These are phyloP conservation scores for Heliconius cydno DNA, from an alignment of 2,888 invertebrate species.

Conservation along the genomic window DNA sequence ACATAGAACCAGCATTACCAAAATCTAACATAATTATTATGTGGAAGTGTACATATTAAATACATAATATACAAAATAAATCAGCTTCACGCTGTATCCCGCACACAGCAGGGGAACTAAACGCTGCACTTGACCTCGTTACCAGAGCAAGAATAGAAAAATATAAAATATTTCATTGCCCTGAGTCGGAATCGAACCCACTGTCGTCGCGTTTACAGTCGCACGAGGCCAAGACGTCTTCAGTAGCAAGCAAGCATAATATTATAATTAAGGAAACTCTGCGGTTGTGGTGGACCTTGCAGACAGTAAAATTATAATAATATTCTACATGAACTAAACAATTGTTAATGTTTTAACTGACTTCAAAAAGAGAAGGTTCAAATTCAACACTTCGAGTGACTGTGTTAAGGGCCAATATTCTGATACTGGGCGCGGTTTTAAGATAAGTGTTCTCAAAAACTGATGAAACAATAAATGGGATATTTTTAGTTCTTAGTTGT, in stretches of 20 bases:
- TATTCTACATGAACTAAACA: background rate
- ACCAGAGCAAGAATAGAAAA: too few species aligned
- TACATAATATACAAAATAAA: background rate
- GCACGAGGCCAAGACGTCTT: background rate
- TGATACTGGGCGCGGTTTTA: too few species aligned
- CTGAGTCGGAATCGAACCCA: background rate
- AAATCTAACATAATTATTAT: background rate
- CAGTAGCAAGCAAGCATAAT: too few species aligned
- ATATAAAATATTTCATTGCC: background rate
- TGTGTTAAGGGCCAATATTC: too few species aligned
- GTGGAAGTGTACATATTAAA: background rate
- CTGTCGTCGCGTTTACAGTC: background rate
- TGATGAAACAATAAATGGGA: too few species aligned
- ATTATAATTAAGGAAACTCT: background rate
- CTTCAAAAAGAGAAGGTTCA: background rate
- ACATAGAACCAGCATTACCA: background rate
- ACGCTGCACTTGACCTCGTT: too few species aligned
- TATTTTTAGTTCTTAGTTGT: too few species aligned
- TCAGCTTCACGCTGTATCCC: too few species aligned
- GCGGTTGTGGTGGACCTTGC: background rate
- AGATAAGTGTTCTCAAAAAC: too few species aligned
- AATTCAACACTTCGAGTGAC: too few species aligned
- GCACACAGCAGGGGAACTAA: too few species aligned
- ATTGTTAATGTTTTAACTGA: background rate
- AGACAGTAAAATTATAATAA: too few species aligned